A percentile compares a stretch with the other conserved stretches of the same genome.
These are phyloP conservation scores for Drosophila erecta DNA, from an alignment of 1,140 invertebrate genomes.

Conservation along the genomic window DNA sequence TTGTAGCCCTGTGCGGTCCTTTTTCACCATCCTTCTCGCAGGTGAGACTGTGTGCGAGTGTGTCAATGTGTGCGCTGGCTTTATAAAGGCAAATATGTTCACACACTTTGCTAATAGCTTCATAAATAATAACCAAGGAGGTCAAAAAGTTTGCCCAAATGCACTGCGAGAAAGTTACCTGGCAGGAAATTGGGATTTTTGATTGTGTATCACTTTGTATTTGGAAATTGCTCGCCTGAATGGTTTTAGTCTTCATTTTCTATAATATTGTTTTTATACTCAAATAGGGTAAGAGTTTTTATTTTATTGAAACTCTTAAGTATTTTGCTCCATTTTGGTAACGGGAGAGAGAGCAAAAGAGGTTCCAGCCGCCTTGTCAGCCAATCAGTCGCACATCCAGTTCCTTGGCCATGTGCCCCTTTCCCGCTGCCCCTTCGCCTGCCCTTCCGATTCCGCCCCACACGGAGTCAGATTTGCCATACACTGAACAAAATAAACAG, in stretches of 20 bases:
- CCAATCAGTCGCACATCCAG: slow-evolving; percentile 50
- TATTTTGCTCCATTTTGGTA: slow-evolving; percentile 46
- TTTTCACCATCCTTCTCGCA: slow-evolving; percentile 36
- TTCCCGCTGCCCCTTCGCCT: slow-evolving; percentile 7
- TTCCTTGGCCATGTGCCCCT: slow-evolving; percentile 14
- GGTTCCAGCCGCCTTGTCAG: slow-evolving; percentile 42
- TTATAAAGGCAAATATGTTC: slow-evolving; percentile 81
- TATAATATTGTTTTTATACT: neutral
- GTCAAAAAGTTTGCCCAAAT: slow-evolving; percentile 57
- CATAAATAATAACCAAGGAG: slow-evolving; percentile 84
- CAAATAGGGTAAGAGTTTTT: neutral
- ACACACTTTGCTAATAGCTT: slow-evolving; percentile 83
- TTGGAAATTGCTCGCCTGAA: too few species aligned
- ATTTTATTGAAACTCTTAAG: neutral
- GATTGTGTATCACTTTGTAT: too few species aligned
- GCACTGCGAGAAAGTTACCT: slow-evolving; percentile 46
- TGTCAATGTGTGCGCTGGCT: slow-evolving; percentile 39
- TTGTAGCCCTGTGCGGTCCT: slow-evolving; percentile 82
- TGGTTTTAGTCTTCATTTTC: too few species aligned
- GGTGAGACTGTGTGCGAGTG: slow-evolving; percentile 33
- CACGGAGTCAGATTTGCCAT: slow-evolving; percentile 29
- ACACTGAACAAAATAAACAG: neutral
- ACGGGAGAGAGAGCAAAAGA: slow-evolving; percentile 27
- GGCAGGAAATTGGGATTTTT: too few species aligned
- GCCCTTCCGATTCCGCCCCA: slow-evolving; percentile 44